Percentiles rank a stretch among this genome's conserved stretches.
Conservation (phyloP, 2,797 vertebrate species). For the Propithecus deckenii region DNA sequence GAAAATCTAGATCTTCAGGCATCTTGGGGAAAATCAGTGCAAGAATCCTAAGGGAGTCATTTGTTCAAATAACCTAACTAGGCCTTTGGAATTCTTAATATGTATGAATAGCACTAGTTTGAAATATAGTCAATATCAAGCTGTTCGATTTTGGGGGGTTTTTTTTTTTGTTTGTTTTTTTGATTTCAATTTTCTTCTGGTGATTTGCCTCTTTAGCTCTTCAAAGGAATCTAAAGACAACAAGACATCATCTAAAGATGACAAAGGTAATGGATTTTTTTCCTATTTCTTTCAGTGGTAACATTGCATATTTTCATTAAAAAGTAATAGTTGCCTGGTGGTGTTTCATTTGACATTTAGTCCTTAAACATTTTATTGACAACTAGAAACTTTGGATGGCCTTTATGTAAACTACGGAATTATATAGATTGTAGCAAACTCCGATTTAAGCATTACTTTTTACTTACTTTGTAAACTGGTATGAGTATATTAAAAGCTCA, state of each 20-base stretch:
- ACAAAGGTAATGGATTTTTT: conserved; percentile 91
- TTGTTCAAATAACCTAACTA: conserved; percentile 91
- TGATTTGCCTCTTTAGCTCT: conserved; percentile 91
- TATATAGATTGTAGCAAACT: background rate
- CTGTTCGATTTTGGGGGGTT: conserved; percentile 77
- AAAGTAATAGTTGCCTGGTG: background rate
- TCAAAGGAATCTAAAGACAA: conserved; percentile 96
- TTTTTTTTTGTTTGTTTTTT: conserved; percentile 52
- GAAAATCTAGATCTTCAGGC: conserved; percentile 96
- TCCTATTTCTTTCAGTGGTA: conserved; percentile 34
- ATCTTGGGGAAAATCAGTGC: conserved; percentile 96
- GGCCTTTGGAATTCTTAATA: conserved; percentile 85
- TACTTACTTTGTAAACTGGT: conserved; percentile 17
- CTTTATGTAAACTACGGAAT: background rate
- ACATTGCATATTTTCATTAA: background rate
- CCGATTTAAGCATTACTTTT: background rate
- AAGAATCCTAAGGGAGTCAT: conserved; percentile 95
- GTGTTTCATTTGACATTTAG: conserved; percentile 9
- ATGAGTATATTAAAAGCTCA: background rate
- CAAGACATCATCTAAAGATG: conserved; percentile 94
- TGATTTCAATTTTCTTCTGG: conserved; percentile 89
- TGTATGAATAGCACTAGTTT: conserved; percentile 81
- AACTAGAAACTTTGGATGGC: background rate
- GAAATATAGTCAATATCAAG: conserved; percentile 78
- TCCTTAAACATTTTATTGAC: conserved; percentile 2